Conservation (phyloP, 2,797 vertebrate species). For the Melopsittacus undulatus region DNA sequence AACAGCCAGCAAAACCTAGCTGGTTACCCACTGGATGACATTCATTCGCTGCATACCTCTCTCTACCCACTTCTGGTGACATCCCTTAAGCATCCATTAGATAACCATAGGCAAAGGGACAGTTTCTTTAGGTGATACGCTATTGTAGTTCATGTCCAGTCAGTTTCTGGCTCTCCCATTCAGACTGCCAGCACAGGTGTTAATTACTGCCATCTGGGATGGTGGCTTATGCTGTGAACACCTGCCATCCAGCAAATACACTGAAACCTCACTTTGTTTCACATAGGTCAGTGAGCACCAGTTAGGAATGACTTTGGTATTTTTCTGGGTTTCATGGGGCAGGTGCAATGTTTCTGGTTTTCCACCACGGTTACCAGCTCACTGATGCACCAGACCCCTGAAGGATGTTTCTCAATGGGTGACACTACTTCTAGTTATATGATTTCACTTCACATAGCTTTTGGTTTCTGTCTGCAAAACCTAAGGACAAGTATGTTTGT, state of each 20-base stretch:
- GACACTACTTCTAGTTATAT: neutral
- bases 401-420: neutral
- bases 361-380: neutral
- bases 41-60: neutral
- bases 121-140: neutral
- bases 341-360: neutral
- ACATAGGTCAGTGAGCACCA: neutral
- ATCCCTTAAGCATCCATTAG: neutral
- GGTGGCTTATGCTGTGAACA: neutral
- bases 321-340: neutral
- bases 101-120: neutral
- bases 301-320: neutral
- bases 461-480: neutral
- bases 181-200: neutral
- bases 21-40: neutral
- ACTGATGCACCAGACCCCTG: neutral
- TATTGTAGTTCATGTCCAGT: neutral
- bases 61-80: neutral
- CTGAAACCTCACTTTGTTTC: neutral
- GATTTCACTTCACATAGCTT: neutral
- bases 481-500: neutral
- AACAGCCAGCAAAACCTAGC: neutral
- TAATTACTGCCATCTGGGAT: slow-evolving; percentile 32
- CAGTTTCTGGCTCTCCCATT: neutral
- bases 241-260: slow-evolving; percentile 19